Evolutionary conservation across 2,113 vertebrate species (phyloP).

Genomic region (Dromaius novaehollandiae): DNA sequence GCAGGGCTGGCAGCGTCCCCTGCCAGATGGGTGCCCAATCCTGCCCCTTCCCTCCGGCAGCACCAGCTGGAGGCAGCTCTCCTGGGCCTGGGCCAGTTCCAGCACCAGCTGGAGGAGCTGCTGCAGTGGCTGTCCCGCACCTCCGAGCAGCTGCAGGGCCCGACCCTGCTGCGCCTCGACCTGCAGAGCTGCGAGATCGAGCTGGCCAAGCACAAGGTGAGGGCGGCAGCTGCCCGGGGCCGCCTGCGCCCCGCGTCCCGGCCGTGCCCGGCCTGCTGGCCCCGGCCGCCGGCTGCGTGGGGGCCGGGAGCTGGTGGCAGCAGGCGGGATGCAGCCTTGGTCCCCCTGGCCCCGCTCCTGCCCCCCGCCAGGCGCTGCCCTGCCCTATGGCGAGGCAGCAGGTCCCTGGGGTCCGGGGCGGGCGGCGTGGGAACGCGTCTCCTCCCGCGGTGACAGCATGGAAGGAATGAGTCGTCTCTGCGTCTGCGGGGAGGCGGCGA

Average conservation of each 20-base stretch:
- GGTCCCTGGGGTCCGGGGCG: neutral
- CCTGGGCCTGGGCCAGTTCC: slow-evolving; percentile 89
- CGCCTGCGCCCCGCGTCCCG: rapidly evolving
- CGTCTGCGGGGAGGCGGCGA: neutral
- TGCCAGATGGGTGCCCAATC: rapidly evolving
- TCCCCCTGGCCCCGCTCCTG: rapidly evolving
- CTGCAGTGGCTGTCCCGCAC: slow-evolving; percentile 83
- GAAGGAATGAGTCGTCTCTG: neutral
- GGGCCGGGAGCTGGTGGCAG: too few species aligned
- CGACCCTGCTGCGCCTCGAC: slow-evolving; percentile 77
- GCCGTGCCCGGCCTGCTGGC: neutral
- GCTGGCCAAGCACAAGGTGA: slow-evolving; percentile 91
- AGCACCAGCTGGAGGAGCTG: slow-evolving; percentile 86
- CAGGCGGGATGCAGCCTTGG: too few species aligned
- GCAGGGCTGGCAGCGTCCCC: rapidly evolving
- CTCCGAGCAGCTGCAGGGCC: slow-evolving; percentile 78
- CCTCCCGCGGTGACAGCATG: neutral
- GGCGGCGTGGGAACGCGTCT: neutral
- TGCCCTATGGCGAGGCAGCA: neutral
- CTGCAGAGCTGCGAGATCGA: slow-evolving; percentile 90
- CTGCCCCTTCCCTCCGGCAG: slow-evolving; percentile 35
- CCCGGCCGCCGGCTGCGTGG: neutral
- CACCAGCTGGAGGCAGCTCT: slow-evolving; percentile 87
- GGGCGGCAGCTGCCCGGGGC: neutral
- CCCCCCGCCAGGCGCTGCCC: neutral